phyloP scores from a whole-genome alignment of 1,140 invertebrate genomes.

The Drosophila sp. region DNA sequence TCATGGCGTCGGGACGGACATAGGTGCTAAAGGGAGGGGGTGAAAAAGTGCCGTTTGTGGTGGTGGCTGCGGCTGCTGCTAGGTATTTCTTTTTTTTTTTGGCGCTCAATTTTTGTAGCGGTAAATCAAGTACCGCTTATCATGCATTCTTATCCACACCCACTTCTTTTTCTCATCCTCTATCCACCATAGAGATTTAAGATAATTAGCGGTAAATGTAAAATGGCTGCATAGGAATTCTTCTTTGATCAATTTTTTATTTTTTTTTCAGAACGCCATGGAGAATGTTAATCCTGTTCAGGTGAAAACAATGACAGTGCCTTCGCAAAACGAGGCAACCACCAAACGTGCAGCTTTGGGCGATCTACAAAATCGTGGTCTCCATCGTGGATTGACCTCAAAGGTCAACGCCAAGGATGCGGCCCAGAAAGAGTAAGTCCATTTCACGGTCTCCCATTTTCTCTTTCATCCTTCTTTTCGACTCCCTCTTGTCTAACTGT shows the following conservation, averaged over 20 bases:
- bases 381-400: slow-evolving; percentile 46
- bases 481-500: too few species aligned
- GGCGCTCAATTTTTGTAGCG: slow-evolving; percentile 58
- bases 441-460: background rate
- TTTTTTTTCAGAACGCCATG: slow-evolving; percentile 58
- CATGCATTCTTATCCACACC: background rate
- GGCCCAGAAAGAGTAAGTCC: slow-evolving; percentile 74
- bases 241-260: background rate
- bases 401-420: slow-evolving; percentile 68
- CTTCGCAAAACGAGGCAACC: slow-evolving; percentile 56
- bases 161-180: background rate
- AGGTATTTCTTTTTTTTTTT: slow-evolving; percentile 29
- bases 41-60: slow-evolving; percentile 60
- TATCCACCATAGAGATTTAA: slow-evolving; percentile 2
- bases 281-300: slow-evolving; percentile 68
- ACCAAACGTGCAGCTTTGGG: slow-evolving; percentile 77
- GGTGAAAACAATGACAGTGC: slow-evolving; percentile 71
- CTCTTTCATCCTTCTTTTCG: background rate
- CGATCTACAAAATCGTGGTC: slow-evolving; percentile 76
- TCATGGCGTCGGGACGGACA: slow-evolving; percentile 46
- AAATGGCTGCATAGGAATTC: slow-evolving; percentile 56
- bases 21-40: slow-evolving; percentile 25
- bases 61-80: slow-evolving; percentile 26
- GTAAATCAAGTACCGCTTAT: slow-evolving; percentile 51
- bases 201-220: slow-evolving; percentile 34